Evolutionary conservation across 2,113 vertebrate genomes (phyloP), one percentile per base, ranked within the genome.

Genomic region (Scortum barcoo): DNA sequence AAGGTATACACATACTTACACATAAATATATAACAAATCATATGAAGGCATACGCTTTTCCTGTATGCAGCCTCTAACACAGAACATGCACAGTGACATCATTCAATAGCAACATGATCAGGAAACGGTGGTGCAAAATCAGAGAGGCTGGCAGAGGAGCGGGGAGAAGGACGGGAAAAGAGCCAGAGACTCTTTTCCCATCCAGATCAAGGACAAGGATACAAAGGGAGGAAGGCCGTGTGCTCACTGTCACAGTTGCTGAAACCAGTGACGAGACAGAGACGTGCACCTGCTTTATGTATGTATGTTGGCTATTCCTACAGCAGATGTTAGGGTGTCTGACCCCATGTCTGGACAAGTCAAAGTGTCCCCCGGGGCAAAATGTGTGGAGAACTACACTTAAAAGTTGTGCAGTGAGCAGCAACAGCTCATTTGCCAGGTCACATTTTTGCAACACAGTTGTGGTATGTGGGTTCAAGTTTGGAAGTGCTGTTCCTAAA

Each of bases 61-160:
- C 24, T 54, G 14, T 8, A 26, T 5, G 68, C 22, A 51, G n/a
- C 76, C 72, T 65, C 33, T 90, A 86, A 84, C 76, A 88, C 62
- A 76, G 50, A 89, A 78, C 85, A 89, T 78, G 78, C 53, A 74
- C 44, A 53, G 28, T 92, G 89, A 92, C 73, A 75, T 89, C 87
- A 90, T 84, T 80, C 69, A 28, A 40, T 65, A 38, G 46, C 48
- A 74, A 54, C 28, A 50, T 16, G 56, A 76, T 63, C 67, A 81
- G 20, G 10, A 84, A 86, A 67, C 11, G 1, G 3, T 30, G 19
- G 10, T n/a, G 54, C 7, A 60, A 46, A 60, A 46, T 63, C 22
- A 54, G 28, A 36, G n/a, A 28, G 46, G 6, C 42, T 30, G 28
- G 33, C 24, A 51, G n/a, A 36, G 33, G 33, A 36, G 38, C 24